phyloP scores from a whole-genome alignment of 2,888 invertebrate genomes.

The Chymomyza fuscimana region DNA sequence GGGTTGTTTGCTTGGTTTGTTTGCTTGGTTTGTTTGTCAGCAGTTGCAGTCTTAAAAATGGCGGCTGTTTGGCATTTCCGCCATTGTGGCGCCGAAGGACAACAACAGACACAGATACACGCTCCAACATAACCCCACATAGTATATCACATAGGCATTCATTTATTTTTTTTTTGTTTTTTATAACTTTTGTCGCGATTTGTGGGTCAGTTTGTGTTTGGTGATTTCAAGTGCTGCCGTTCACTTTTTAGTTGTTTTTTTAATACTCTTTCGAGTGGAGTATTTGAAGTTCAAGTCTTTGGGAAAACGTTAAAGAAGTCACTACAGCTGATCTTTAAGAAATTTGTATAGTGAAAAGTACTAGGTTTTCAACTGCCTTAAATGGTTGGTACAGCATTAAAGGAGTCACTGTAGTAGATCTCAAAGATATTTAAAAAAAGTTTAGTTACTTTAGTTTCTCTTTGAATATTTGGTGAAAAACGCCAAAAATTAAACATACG shows the following conservation, averaged over 20 bases:
- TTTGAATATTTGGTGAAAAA: no score
- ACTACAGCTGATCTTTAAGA: no score
- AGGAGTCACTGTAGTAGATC: no score
- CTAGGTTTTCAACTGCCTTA: no score
- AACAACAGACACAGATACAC: background rate
- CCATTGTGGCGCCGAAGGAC: background rate
- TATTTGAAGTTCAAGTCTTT: background rate
- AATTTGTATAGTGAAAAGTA: no score
- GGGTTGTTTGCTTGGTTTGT: background rate
- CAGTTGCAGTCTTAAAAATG: background rate
- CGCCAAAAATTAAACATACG: no score
- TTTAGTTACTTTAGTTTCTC: no score
- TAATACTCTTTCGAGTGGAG: background rate
- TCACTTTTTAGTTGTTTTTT: background rate
- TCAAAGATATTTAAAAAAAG: no score
- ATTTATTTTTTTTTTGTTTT: background rate
- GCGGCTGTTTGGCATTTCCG: background rate
- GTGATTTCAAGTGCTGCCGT: background rate
- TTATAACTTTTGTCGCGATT: slow-evolving; percentile 2
- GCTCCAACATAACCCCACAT: background rate
- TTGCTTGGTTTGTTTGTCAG: background rate
- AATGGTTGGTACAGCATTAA: no score
- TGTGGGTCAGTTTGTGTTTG: background rate
- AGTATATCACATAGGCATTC: background rate
- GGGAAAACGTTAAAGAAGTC: background rate